Percentiles rank a stretch among this genome's conserved stretches.
Evolutionary conservation across 2,888 invertebrate genomes (phyloP).

Genomic region (Ormyrus rosae): DNA sequence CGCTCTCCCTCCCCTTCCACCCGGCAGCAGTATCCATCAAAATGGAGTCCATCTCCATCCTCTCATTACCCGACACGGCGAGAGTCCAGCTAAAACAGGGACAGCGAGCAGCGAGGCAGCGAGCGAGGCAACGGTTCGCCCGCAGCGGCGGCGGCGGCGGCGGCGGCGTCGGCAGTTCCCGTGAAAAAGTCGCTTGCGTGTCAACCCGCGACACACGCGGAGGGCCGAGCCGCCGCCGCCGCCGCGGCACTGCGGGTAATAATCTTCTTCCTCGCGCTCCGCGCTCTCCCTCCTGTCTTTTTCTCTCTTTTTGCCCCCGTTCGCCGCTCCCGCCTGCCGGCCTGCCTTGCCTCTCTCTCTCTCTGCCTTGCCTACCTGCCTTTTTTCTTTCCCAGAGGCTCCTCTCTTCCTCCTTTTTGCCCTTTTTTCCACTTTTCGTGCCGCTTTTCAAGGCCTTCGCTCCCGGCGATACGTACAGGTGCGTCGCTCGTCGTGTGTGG

Average conservation of each 20-base stretch:
- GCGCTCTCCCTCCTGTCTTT: not conserved
- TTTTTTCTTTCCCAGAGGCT: not conserved
- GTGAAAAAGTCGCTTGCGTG: constrained; percentile 66
- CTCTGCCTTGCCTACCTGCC: not conserved
- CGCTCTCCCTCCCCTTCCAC: no score
- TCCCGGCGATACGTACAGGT: not conserved
- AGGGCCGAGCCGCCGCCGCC: constrained; percentile 52
- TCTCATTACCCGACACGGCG: constrained; percentile 59
- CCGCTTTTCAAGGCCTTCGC: constrained; percentile 45
- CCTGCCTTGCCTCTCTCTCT: not conserved
- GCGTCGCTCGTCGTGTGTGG: no score
- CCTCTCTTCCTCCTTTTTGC: not conserved
- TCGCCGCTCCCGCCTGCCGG: not conserved
- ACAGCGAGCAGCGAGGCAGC: not conserved
- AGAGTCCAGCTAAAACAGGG: constrained; percentile 13
- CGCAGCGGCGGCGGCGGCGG: not conserved
- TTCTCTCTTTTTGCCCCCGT: constrained; percentile 6
- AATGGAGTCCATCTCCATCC: constrained; percentile 3
- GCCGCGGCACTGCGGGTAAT: constrained; percentile 61
- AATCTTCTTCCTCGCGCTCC: constrained; percentile 61
- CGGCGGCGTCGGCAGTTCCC: constrained; percentile 55
- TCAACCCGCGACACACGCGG: constrained; percentile 63
- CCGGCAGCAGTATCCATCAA: no score
- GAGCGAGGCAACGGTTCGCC: not conserved
- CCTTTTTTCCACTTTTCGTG: constrained; percentile 52